Conservation (phyloP, 1,140 invertebrate species). For the Planococcus citri region DNA sequence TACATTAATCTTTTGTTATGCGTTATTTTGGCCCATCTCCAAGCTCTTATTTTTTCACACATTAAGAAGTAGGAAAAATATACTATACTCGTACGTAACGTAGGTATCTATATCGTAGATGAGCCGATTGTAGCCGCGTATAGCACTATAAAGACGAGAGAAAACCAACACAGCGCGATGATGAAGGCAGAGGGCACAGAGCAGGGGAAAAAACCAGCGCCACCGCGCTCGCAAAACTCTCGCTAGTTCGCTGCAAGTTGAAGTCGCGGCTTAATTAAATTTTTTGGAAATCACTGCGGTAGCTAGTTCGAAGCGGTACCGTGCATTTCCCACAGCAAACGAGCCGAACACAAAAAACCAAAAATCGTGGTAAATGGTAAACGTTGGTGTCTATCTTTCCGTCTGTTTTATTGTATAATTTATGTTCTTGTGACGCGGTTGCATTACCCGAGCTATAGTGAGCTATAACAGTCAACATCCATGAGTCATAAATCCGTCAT, state of each 20-base stretch:
- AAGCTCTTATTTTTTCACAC: neutral
- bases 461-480: slow-evolving; percentile 20
- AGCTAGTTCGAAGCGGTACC: neutral
- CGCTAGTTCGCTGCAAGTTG: no score
- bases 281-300: slow-evolving; percentile 17
- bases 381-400: slow-evolving; percentile 13
- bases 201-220: no score
- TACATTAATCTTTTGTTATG: slow-evolving; percentile 6
- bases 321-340: neutral
- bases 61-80: no score
- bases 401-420: slow-evolving; percentile 20
- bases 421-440: slow-evolving; percentile 13
- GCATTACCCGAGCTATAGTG: neutral
- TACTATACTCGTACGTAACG: no score
- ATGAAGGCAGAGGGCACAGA: no score
- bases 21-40: neutral
- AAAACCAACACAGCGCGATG: no score
- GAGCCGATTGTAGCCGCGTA: no score
- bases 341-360: slow-evolving; percentile 17
- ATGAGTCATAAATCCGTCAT: slow-evolving; percentile 18
- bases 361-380: slow-evolving; percentile 18
- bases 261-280: neutral
- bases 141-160: no score
- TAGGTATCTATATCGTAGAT: no score
- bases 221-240: neutral